Evolutionary conservation across 2,888 invertebrate species (phyloP).

Genomic region (Rhopalosiphum nymphaeae): DNA sequence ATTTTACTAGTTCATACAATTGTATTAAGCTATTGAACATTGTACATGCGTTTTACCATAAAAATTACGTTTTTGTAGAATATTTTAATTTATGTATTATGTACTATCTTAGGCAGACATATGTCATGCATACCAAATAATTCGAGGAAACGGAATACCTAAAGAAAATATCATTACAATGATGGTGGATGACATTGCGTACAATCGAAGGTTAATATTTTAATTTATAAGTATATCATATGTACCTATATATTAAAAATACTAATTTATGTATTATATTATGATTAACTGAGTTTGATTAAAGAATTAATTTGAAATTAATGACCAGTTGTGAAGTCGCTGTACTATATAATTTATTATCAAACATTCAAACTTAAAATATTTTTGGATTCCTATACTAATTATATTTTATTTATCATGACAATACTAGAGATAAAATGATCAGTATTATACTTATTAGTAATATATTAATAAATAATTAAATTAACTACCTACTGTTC

Average conservation of each 20-base stretch:
- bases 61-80: neutral
- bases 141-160: conserved; percentile 58
- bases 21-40: neutral
- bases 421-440: neutral
- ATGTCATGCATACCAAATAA: conserved; percentile 65
- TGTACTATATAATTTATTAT: neutral
- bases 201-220: conserved; percentile 71
- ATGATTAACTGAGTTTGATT: neutral
- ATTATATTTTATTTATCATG: neutral
- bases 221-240: neutral
- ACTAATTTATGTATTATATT: neutral
- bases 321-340: neutral
- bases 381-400: neutral
- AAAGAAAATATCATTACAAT: conserved; percentile 74
- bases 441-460: neutral
- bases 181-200: conserved; percentile 77
- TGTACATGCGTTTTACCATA: neutral
- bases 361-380: neutral
- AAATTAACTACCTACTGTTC: neutral
- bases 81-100: neutral
- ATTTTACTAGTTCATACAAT: neutral
- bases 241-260: neutral
- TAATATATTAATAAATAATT: neutral
- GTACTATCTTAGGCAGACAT: conserved; percentile 63
- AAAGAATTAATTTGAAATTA: neutral